Percentiles rank a stretch among this genome's conserved stretches.
Conservation (phyloP, 2,797 vertebrate species). For the Iguana delicatissima region DNA sequence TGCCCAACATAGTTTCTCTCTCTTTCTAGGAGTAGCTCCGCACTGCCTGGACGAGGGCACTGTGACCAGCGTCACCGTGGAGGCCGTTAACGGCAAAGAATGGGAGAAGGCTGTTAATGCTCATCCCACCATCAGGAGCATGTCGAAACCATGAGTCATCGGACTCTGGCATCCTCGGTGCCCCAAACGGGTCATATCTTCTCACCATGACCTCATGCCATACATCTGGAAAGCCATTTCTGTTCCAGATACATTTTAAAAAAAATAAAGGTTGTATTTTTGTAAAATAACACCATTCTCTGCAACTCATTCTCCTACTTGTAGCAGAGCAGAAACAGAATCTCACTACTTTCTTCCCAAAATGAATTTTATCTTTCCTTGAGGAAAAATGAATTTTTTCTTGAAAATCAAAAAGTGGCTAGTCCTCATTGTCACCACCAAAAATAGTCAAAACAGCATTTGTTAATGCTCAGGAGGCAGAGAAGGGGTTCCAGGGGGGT, state of each 20-base stretch:
- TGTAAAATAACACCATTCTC: conserved; percentile 67
- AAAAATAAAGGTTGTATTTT: conserved; percentile 63
- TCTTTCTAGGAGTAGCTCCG: conserved; percentile 87
- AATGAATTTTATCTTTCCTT: background rate
- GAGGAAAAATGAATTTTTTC: background rate
- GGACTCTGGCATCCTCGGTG: background rate
- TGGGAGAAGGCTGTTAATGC: conserved; percentile 93
- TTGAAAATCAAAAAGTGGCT: background rate
- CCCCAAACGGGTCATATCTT: background rate
- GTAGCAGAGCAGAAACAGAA: background rate
- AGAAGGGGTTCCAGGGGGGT: too few species aligned
- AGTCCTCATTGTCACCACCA: too few species aligned
- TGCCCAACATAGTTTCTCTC: background rate
- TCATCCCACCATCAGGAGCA: conserved; percentile 88
- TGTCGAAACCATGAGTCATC: conserved; percentile 84
- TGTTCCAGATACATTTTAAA: conserved; percentile 12
- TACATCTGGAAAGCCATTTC: background rate
- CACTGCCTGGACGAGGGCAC: conserved; percentile 95
- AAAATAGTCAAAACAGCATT: background rate
- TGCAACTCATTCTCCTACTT: background rate
- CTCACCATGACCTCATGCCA: background rate
- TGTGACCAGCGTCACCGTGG: conserved; percentile 83
- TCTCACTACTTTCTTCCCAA: rapidly evolving
- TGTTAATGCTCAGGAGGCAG: too few species aligned
- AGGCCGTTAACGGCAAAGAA: conserved; percentile 89